A percentile compares a stretch with the other conserved stretches of the same genome.
Conservation (phyloP, 2,888 invertebrate genomes). For the Nomada ruficornis region DNA sequence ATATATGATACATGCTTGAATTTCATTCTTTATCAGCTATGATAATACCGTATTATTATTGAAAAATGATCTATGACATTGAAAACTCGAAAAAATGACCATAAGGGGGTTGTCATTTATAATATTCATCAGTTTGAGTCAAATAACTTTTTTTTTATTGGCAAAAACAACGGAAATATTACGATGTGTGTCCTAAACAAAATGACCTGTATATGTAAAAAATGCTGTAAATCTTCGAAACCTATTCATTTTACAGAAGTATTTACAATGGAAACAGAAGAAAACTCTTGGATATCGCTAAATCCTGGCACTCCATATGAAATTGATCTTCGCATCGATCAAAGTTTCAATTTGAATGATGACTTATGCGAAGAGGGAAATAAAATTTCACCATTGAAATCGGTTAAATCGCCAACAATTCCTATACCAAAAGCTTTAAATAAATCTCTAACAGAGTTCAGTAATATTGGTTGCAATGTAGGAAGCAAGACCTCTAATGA, state of each 20-base stretch:
- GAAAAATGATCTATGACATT: no score
- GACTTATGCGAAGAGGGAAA: slow-evolving; percentile 84
- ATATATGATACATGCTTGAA: no score
- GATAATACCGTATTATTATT: no score
- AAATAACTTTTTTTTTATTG: no score
- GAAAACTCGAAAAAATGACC: no score
- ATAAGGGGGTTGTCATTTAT: no score
- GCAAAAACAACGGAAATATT: no score
- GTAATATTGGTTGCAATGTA: slow-evolving; percentile 87
- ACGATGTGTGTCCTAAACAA: no score
- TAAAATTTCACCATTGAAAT: slow-evolving; percentile 76
- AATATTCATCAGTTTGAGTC: no score
- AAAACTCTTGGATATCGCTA: slow-evolving; percentile 85
- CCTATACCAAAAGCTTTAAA: slow-evolving; percentile 87
- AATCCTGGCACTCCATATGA: slow-evolving; percentile 82
- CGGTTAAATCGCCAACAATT: slow-evolving; percentile 88
- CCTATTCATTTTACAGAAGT: slow-evolving; percentile 85
- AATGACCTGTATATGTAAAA: not conserved
- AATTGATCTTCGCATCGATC: slow-evolving; percentile 81
- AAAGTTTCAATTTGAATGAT: slow-evolving; percentile 85
- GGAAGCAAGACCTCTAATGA: slow-evolving; percentile 86
- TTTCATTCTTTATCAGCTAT: no score
- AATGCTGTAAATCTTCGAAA: not conserved
- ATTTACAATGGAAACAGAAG: slow-evolving; percentile 90
- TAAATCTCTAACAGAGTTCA: slow-evolving; percentile 85